phyloP scores from a whole-genome alignment of 2,888 invertebrate genomes.

The Bombylius major region DNA sequence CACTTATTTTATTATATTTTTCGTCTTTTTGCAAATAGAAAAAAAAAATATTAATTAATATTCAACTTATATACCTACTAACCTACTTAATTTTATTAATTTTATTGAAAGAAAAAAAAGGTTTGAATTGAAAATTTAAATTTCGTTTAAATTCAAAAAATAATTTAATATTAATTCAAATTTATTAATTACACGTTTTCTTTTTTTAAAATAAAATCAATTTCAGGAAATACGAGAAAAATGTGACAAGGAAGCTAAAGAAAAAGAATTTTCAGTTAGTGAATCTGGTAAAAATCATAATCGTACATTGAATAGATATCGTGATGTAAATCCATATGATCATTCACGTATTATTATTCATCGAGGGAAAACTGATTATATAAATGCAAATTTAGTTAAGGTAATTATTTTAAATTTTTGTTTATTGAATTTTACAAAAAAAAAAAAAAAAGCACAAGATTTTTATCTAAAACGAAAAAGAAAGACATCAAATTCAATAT shows the following conservation, averaged over 20 bases:
- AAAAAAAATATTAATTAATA: no score
- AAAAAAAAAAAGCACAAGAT: no score
- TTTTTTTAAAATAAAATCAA: not conserved
- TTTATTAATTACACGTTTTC: not conserved
- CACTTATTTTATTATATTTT: no score
- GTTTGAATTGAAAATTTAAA: no score
- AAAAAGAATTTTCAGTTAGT: conserved; percentile 39
- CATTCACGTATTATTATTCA: conserved; percentile 75
- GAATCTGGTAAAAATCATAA: conserved; percentile 33
- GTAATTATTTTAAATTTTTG: conserved; percentile 37
- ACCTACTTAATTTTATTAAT: no score
- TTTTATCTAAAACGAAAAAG: not conserved
- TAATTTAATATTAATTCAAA: not conserved
- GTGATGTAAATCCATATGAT: conserved; percentile 93
- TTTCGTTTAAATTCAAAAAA: not conserved
- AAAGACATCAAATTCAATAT: not conserved
- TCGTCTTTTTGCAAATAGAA: no score
- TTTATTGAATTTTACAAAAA: no score
- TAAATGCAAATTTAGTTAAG: conserved; percentile 86
- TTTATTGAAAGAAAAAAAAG: no score
- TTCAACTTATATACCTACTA: no score
- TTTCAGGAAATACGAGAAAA: conserved; percentile 61
- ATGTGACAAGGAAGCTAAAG: conserved; percentile 47
- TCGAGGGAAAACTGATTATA: conserved; percentile 69
- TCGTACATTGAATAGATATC: conserved; percentile 72